Evolutionary conservation across 2,797 vertebrate genomes (phyloP).

Genomic region (Pseudochromis fuscus): DNA sequence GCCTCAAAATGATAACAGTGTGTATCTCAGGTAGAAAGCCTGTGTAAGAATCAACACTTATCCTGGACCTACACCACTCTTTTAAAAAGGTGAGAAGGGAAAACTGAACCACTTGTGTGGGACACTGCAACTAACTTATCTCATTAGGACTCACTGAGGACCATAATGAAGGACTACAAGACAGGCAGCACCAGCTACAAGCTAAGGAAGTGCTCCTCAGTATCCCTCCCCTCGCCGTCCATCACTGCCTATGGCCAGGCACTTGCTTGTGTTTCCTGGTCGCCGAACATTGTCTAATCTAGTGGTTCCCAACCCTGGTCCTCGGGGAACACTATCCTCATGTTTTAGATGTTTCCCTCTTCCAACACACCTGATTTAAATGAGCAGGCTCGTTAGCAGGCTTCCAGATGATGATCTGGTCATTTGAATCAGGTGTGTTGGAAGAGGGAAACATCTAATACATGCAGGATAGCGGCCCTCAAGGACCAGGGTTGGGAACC

Average conservation of each 20-base stretch:
- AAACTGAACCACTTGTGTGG: background rate
- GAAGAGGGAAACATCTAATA: too few relatives aligned
- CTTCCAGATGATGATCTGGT: too few relatives aligned
- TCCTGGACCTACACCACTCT: constrained; percentile 14
- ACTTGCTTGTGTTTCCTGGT: constrained; percentile 5
- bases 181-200: constrained; percentile 8
- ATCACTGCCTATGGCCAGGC: constrained; percentile 18
- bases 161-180: constrained; percentile 20
- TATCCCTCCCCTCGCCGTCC: background rate
- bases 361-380: too few relatives aligned
- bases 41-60: constrained; percentile 32
- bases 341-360: too few relatives aligned
- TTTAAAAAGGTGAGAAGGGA: constrained; percentile 16
- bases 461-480: too few relatives aligned
- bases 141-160: constrained; percentile 19
- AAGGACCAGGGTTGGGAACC: too few relatives aligned
- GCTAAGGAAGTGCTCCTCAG: background rate
- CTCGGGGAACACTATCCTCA: too few relatives aligned
- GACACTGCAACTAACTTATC: constrained; percentile 6
- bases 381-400: too few relatives aligned
- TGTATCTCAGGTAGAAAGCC: constrained; percentile 9
- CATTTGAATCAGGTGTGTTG: too few relatives aligned
- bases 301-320: constrained; percentile 9
- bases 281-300: constrained; percentile 7
- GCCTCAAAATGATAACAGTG: constrained; percentile 48